Percentiles rank a stretch among this genome's conserved stretches.
These are phyloP conservation scores for Nycteola revayana DNA, from an alignment of 2,888 invertebrate species.

Conservation along the genomic window DNA sequence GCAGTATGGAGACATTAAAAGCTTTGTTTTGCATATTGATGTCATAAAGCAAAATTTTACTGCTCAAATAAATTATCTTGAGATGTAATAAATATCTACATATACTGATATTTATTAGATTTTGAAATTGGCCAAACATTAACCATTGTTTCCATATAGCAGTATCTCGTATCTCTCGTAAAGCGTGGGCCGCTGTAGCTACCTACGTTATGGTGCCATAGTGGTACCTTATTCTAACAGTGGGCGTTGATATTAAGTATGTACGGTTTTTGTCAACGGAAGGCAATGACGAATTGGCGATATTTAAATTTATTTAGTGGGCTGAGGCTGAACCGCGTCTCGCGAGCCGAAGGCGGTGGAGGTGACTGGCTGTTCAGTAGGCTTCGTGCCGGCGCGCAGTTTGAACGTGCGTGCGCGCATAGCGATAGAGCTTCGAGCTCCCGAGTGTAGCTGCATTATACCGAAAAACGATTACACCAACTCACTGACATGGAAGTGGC, in stretches of 20 bases:
- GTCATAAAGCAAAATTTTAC: too few relatives aligned
- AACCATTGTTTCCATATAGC: constrained; percentile 37
- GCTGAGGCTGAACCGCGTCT: constrained; percentile 49
- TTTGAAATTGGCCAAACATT: constrained; percentile 10
- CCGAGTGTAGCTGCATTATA: constrained; percentile 76
- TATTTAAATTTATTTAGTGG: constrained; percentile 66
- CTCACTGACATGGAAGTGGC: constrained; percentile 69
- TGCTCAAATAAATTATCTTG: too few relatives aligned
- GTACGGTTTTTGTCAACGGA: constrained; percentile 68
- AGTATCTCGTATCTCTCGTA: constrained; percentile 30
- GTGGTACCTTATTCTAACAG: constrained; percentile 49
- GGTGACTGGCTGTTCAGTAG: constrained; percentile 48
- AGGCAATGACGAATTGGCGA: constrained; percentile 69
- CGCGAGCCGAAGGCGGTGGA: constrained; percentile 35
- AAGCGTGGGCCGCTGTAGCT: constrained; percentile 60
- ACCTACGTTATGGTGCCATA: constrained; percentile 40
- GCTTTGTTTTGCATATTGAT: too few relatives aligned
- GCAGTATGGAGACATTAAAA: too few relatives aligned
- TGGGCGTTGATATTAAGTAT: constrained; percentile 74
- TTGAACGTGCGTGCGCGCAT: constrained; percentile 54
- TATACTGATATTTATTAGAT: constrained; percentile 5
- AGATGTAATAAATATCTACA: too few relatives aligned
- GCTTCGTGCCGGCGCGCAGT: constrained; percentile 58
- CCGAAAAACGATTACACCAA: constrained; percentile 43
- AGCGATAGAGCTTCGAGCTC: constrained; percentile 48